phyloP scores from a whole-genome alignment of 2,888 invertebrate genomes.

The Cryptosula pallasiana region DNA sequence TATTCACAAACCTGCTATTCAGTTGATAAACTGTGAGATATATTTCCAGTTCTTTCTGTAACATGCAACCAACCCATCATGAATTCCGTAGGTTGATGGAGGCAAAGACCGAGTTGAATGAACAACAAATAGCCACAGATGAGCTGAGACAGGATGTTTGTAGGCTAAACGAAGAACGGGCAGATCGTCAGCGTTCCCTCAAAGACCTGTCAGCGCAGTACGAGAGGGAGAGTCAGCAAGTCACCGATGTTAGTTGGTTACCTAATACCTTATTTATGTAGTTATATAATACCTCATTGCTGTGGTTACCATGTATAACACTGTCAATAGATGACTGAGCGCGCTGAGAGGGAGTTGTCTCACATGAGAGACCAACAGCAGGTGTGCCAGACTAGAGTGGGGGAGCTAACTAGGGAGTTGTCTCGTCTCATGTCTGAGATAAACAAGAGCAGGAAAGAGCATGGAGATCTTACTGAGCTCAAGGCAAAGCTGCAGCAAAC shows the following conservation, averaged over 20 bases:
- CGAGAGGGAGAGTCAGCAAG: slow-evolving; percentile 1
- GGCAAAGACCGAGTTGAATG: slow-evolving; percentile 5
- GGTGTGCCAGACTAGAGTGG: slow-evolving; percentile 38
- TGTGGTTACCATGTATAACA: too few species aligned
- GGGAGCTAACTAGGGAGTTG: slow-evolving; percentile 36
- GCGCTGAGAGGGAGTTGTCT: slow-evolving; percentile 40
- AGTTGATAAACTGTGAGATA: too few species aligned
- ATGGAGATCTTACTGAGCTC: slow-evolving; percentile 5
- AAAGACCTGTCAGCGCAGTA: slow-evolving; percentile 14
- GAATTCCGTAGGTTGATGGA: neutral
- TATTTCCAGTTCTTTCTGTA: too few species aligned
- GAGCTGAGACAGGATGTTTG: slow-evolving; percentile 3
- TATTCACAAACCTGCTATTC: too few species aligned
- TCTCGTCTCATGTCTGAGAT: slow-evolving; percentile 22
- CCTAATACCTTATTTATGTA: too few species aligned
- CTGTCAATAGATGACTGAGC: slow-evolving; percentile 35
- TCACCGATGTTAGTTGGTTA: slow-evolving; percentile 3
- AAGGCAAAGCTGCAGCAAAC: slow-evolving; percentile 7
- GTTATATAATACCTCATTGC: too few species aligned
- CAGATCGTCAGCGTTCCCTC: neutral
- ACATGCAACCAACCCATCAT: too few species aligned
- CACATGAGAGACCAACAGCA: slow-evolving; percentile 37
- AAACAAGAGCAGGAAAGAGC: slow-evolving; percentile 21
- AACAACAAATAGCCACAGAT: neutral
- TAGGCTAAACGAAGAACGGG: slow-evolving; percentile 8